Evolutionary conservation across 53 echinoderm and acorn worm species (phyloP), one percentile per base, ranked within the genome.

Genomic region (Luidia sarsii): DNA sequence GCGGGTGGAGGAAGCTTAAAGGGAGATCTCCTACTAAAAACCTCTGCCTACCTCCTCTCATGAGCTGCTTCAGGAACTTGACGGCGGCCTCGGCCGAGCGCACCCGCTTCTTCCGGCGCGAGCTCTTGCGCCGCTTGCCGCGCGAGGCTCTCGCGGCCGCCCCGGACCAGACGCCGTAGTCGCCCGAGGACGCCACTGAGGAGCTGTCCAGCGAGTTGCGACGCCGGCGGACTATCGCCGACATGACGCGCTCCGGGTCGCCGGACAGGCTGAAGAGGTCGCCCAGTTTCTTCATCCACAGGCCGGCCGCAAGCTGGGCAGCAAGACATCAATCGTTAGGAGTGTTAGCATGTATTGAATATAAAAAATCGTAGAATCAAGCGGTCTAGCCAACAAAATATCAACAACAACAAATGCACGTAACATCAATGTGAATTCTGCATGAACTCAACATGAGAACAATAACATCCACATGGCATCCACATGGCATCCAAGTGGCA

Each of bases 41-140:
- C n/a, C n/a, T n/a, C n/a, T 3, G 7, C 39, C 18, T 10, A 67
- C 67, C 67, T 67, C 45, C 67, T 67, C 25, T 67, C 11, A 8
- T 41, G 1, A 88, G 71, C 67, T 92, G 70, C 48, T 73, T 66
- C 13, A 88, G 43, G 50, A 83, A 65, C 7, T 72, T 75, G 2
- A 95, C 83, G 3, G 92, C 87, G 6, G 92, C 90, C 77, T 92
- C 90, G 0, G 95, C 95, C 2, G 95, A 95, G 38, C 90, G 87
- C 20, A 92, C 71, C 27, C 90, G 84, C 53, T 88, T 72, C 4
- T 66, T 62, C 25, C 68, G 67, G 49, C 85, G 84, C 1, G 87
- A 82, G 7, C 51, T 21, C 32, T 45, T 65, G 48, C 48, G 60
- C 68, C 36, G 72, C 3, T 60, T 48, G 41, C 37, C 33, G 7